Evolutionary conservation across 2,888 invertebrate species (phyloP).

Genomic region (Bhutanitis thaidina): DNA sequence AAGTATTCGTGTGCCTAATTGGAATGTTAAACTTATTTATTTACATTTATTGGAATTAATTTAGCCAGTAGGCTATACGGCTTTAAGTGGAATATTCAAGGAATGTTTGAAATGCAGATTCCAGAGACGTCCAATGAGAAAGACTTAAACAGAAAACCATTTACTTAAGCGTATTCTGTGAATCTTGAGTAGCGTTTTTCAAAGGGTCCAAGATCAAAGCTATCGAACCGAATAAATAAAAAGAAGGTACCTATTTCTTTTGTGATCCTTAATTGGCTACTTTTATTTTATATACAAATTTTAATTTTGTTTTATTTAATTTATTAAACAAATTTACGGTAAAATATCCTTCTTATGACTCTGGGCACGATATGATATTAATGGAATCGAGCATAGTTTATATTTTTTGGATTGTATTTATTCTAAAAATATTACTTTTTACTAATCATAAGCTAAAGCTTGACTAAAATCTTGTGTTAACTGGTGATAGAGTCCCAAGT

Average conservation of each 20-base stretch:
- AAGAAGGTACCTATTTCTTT: slow-evolving; percentile 39
- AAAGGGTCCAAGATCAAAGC: slow-evolving; percentile 57
- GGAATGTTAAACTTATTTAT: no score
- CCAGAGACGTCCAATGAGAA: slow-evolving; percentile 32
- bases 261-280: slow-evolving; percentile 36
- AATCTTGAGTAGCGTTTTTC: slow-evolving; percentile 48
- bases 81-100: slow-evolving; percentile 23
- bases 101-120: slow-evolving; percentile 37
- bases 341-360: no score
- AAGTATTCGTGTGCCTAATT: no score
- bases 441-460: no score
- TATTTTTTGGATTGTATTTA: no score
- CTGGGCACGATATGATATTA: no score
- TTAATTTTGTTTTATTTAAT: slow-evolving; percentile 27
- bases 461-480: no score
- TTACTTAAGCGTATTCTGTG: slow-evolving; percentile 44
- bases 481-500: no score
- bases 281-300: slow-evolving; percentile 33
- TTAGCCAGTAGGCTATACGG: slow-evolving; percentile 21
- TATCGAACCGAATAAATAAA: slow-evolving; percentile 53
- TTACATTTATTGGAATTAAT: slow-evolving; percentile 10
- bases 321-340: no score
- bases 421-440: no score
- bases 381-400: no score
- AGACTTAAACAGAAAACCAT: slow-evolving; percentile 39